Conservation (phyloP, 2,888 invertebrate species). For the Orthonychiurus folsomi region DNA sequence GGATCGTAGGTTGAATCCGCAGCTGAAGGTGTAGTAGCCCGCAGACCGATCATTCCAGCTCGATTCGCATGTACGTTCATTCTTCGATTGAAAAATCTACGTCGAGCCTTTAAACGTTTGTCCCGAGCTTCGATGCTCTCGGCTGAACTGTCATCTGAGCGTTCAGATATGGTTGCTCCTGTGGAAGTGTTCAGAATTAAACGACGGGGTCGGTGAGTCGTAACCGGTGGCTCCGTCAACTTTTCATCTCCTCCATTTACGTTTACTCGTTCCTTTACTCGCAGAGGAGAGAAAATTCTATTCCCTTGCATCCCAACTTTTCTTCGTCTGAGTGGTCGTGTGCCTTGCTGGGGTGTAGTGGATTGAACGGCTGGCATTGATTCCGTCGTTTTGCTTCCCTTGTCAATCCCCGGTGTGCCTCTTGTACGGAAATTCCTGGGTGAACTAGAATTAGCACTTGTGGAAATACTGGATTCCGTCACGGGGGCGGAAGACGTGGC, state of each 20-base stretch:
- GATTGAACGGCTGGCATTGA: background rate
- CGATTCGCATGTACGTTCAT: background rate
- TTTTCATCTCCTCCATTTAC: background rate
- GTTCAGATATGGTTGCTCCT: background rate
- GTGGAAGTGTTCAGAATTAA: background rate
- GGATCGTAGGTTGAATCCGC: constrained; percentile 10
- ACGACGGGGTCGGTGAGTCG: constrained; percentile 16
- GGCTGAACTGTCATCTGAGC: background rate
- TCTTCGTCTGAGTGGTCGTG: constrained; percentile 8
- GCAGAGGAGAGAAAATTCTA: background rate
- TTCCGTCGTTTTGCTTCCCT: no score
- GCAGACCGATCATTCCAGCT: background rate
- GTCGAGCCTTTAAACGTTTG: background rate
- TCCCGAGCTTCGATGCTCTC: background rate
- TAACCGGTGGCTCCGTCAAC: constrained; percentile 13
- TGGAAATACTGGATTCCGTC: background rate
- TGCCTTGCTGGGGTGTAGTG: background rate
- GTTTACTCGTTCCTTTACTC: background rate
- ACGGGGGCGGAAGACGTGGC: background rate
- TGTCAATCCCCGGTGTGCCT: no score
- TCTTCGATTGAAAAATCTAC: background rate
- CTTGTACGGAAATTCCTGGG: background rate
- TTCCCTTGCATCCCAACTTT: background rate
- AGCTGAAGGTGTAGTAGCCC: constrained; percentile 7
- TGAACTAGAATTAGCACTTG: background rate